These are phyloP conservation scores for Tautogolabrus adspersus DNA, from an alignment of 2,113 vertebrate species.

Conservation along the genomic window DNA sequence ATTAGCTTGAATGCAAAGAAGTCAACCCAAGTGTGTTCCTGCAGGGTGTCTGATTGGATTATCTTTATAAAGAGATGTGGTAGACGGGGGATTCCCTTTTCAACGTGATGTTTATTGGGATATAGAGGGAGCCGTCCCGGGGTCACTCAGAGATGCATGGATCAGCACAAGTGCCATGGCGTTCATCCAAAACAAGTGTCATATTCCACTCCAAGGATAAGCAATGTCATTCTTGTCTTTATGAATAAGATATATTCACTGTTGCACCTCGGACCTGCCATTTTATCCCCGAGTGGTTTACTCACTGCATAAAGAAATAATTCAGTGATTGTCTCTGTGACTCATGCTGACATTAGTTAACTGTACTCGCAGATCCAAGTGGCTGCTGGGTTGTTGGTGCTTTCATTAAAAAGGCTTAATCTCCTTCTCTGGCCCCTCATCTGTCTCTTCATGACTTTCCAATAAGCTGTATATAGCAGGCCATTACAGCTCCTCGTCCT, in stretches of 20 bases:
- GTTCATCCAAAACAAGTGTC: slow-evolving; percentile 42
- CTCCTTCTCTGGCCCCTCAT: background rate
- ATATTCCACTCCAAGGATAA: slow-evolving; percentile 45
- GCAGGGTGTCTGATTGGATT: slow-evolving; percentile 14
- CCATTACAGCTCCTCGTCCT: background rate
- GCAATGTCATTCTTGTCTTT: slow-evolving; percentile 50
- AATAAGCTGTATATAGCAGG: background rate
- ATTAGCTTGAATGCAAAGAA: slow-evolving; percentile 20
- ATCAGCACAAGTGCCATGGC: slow-evolving; percentile 50
- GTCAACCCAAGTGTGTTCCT: slow-evolving; percentile 18
- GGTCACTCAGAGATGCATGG: slow-evolving; percentile 50
- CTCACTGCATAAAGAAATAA: slow-evolving; percentile 36
- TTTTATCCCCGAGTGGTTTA: slow-evolving; percentile 10
- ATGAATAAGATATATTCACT: slow-evolving; percentile 41
- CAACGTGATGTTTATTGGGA: background rate
- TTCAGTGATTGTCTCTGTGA: background rate
- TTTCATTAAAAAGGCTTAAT: slow-evolving; percentile 19
- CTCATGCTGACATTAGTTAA: slow-evolving; percentile 31
- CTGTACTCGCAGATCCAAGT: slow-evolving; percentile 17
- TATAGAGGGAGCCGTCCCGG: background rate
- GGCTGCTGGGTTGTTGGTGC: slow-evolving; percentile 10
- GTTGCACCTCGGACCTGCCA: background rate
- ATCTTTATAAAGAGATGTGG: background rate
- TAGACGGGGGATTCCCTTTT: slow-evolving; percentile 48
- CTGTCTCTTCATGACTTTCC: slow-evolving; percentile 14